These are phyloP conservation scores for Iguana delicatissima DNA, from an alignment of 2,797 vertebrate species.

Conservation along the genomic window DNA sequence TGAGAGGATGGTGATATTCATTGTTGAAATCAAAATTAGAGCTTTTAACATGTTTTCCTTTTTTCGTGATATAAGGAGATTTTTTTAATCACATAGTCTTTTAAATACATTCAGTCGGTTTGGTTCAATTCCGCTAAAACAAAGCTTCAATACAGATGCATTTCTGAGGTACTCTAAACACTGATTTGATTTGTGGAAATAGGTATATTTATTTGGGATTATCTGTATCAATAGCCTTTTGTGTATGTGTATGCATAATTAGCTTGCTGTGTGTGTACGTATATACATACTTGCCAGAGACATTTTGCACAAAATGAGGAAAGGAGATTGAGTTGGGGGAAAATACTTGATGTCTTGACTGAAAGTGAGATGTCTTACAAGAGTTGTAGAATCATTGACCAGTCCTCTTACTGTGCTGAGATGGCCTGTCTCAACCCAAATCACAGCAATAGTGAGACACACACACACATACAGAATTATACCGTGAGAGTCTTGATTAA, in stretches of 20 bases:
- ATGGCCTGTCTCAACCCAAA: no score
- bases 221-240: neutral
- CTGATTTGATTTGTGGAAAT: neutral
- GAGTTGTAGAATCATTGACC: no score
- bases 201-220: neutral
- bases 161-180: neutral
- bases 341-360: no score
- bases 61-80: neutral
- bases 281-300: neutral
- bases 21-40: neutral
- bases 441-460: no score
- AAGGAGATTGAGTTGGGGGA: no score
- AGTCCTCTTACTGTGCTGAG: no score
- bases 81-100: neutral
- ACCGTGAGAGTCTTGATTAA: neutral
- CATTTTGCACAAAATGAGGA: neutral
- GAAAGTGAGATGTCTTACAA: neutral
- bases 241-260: neutral
- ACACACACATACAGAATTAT: neutral
- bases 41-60: neutral
- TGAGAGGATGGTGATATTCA: no score
- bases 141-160: neutral
- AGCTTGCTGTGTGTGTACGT: no score
- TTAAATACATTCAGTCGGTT: neutral
- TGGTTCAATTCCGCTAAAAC: neutral